phyloP scores from a whole-genome alignment of 2,113 vertebrate genomes.

The Dromiciops gliroides region DNA sequence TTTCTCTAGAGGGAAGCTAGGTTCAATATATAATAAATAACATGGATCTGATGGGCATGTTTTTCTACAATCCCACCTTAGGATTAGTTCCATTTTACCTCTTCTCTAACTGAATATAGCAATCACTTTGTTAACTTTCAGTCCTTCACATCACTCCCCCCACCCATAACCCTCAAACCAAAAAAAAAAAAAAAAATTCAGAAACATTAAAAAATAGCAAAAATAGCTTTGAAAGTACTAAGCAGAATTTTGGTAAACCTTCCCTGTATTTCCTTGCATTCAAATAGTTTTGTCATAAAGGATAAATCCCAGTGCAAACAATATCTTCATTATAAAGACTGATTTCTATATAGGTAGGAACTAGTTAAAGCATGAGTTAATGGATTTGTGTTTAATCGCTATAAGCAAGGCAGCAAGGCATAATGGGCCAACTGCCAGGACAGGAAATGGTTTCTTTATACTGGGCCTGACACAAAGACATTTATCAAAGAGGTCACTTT shows the following conservation, averaged over 20 bases:
- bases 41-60: not conserved
- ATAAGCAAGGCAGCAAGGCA: not conserved
- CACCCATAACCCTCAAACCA: not conserved
- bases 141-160: not conserved
- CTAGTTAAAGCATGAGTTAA: not conserved
- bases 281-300: not conserved
- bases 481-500: not conserved
- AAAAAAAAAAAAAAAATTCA: not conserved
- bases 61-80: not conserved
- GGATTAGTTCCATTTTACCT: not conserved
- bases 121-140: not conserved
- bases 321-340: not conserved
- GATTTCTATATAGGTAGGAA: not conserved
- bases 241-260: not conserved
- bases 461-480: not conserved
- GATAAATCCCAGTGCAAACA: not conserved
- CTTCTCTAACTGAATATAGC: not conserved
- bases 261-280: not conserved
- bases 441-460: not conserved
- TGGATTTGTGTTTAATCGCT: not conserved
- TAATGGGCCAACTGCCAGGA: not conserved
- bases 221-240: not conserved
- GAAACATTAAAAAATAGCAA: not conserved
- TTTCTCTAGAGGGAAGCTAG: not conserved
- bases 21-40: not conserved